Percentiles rank a stretch among this genome's conserved stretches.
phyloP scores from a whole-genome alignment of 1,140 invertebrate species.

The Anastrepha obliqua region DNA sequence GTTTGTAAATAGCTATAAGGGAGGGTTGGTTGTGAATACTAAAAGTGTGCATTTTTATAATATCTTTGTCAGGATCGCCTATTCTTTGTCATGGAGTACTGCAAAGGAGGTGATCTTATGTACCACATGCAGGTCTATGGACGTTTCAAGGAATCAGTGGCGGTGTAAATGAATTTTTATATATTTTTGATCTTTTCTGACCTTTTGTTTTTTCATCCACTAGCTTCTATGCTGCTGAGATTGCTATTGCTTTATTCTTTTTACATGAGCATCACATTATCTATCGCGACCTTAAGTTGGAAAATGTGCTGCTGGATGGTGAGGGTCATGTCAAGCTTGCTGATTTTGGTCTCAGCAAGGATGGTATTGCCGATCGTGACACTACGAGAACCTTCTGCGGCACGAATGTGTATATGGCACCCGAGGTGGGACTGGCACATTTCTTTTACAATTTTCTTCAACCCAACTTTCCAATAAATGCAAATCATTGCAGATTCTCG shows the following conservation, averaged over 20 bases:
- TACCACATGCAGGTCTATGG: conserved; percentile 98
- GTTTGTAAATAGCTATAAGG: not conserved
- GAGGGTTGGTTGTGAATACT: too few species aligned
- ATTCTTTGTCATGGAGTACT: conserved; percentile 99
- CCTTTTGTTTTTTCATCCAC: conserved; percentile 74
- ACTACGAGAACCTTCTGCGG: conserved; percentile 96
- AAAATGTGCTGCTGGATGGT: conserved; percentile 97
- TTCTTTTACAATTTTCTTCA: not conserved
- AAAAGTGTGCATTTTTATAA: conserved; percentile 17
- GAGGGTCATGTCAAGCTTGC: conserved; percentile 99
- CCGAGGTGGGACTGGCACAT: conserved; percentile 81
- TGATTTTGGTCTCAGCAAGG: conserved; percentile 98
- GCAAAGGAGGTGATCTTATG: conserved; percentile 99
- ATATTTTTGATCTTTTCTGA: not conserved
- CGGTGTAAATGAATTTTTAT: conserved; percentile 85
- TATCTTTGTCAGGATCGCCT: conserved; percentile 87
- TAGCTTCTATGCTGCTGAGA: conserved; percentile 97
- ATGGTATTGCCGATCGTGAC: conserved; percentile 90
- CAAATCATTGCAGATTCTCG: conserved; percentile 61
- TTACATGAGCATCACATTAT: conserved; percentile 96
- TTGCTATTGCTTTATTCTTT: conserved; percentile 97
- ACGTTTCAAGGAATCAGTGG: conserved; percentile 99
- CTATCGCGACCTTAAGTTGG: conserved; percentile 97
- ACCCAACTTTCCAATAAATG: too few species aligned
- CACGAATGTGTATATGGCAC: conserved; percentile 98